Evolutionary conservation across 1,140 invertebrate genomes (phyloP).

Genomic region (Vanessa tameamea): DNA sequence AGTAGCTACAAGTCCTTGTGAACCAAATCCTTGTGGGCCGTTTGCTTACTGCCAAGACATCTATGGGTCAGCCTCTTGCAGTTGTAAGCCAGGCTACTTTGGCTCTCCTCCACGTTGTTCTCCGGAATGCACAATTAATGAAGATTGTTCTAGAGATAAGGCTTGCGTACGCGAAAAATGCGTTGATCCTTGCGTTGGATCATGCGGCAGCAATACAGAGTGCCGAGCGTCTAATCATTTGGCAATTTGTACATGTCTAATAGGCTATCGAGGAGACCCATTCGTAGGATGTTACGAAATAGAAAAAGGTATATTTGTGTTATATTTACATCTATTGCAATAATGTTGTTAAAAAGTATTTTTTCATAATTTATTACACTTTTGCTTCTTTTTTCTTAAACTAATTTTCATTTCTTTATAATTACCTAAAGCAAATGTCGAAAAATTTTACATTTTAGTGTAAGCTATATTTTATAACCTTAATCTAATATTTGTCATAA

Average conservation of each 20-base stretch:
- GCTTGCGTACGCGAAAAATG: conserved; percentile 86
- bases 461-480: neutral
- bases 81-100: conserved; percentile 83
- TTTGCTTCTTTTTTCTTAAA: too few species aligned
- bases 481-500: conserved; percentile 30
- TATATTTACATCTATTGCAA: conserved; percentile 19
- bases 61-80: conserved; percentile 82
- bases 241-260: conserved; percentile 83
- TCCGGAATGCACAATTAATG: conserved; percentile 86
- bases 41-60: conserved; percentile 83
- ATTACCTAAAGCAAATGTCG: too few species aligned
- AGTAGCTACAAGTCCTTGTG: conserved; percentile 79
- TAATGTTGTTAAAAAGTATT: neutral
- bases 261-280: conserved; percentile 84
- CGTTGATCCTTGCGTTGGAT: conserved; percentile 85
- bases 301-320: conserved; percentile 81
- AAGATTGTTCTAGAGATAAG: conserved; percentile 84
- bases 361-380: too few species aligned
- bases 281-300: conserved; percentile 82
- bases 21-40: conserved; percentile 84
- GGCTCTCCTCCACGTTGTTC: conserved; percentile 83
- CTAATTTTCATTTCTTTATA: neutral
- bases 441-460: too few species aligned
- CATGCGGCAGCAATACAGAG: conserved; percentile 83
- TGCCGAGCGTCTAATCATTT: conserved; percentile 84